Percentiles rank a stretch among this genome's conserved stretches.
phyloP scores from a whole-genome alignment of 2,888 invertebrate genomes.

The Periphyllus acericola region DNA sequence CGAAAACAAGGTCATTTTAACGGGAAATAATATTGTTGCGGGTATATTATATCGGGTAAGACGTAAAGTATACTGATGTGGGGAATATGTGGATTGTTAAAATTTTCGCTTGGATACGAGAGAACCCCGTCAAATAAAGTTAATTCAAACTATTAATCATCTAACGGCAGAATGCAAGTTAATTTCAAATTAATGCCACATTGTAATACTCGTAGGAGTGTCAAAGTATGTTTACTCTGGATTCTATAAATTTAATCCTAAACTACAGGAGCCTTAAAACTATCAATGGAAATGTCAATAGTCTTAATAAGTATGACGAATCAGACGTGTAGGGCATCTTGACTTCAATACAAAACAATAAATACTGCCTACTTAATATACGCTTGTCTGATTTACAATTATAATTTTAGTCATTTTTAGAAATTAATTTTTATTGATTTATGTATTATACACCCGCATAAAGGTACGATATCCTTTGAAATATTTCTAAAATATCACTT shows the following conservation, averaged over 20 bases:
- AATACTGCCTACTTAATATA: background rate
- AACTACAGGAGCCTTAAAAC: background rate
- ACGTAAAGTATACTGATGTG: background rate
- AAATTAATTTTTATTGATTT: background rate
- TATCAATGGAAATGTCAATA: background rate
- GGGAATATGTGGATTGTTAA: slow-evolving; percentile 3
- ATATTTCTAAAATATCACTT: background rate
- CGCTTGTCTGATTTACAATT: too few species aligned
- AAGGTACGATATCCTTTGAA: background rate
- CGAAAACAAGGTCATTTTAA: slow-evolving; percentile 20
- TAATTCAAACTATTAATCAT: slow-evolving; percentile 15
- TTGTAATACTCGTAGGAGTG: background rate
- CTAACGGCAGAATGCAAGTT: slow-evolving; percentile 1
- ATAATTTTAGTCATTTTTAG: background rate
- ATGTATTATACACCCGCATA: too few species aligned
- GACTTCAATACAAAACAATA: background rate
- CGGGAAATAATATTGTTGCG: background rate
- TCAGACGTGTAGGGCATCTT: background rate
- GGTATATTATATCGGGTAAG: background rate
- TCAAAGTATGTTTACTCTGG: background rate
- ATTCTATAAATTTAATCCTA: background rate
- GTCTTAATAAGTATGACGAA: background rate
- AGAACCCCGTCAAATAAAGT: background rate
- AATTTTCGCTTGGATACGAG: background rate
- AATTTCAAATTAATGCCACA: slow-evolving; percentile 3